phyloP scores from a whole-genome alignment of 2,113 vertebrate species.

The Aix galericulata region DNA sequence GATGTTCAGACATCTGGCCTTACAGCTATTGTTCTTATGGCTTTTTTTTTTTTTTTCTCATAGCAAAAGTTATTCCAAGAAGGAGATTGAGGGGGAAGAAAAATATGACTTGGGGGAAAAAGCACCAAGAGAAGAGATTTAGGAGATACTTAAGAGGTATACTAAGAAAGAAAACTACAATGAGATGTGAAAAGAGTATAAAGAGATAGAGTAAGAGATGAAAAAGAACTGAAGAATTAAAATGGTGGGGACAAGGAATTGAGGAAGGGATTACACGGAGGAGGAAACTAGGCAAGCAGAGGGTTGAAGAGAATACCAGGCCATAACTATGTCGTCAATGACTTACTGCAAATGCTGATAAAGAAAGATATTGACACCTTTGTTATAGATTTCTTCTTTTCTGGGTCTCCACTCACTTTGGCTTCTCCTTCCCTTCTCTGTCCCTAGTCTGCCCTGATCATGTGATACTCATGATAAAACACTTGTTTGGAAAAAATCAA shows the following conservation, averaged over 20 bases:
- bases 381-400: background rate
- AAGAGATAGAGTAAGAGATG: background rate
- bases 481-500: background rate
- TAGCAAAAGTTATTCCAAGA: background rate
- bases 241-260: background rate
- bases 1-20: conserved; percentile 49
- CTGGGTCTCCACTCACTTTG: background rate
- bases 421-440: background rate
- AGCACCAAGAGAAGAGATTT: background rate
- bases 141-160: background rate
- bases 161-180: conserved; percentile 5
- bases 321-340: background rate
- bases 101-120: background rate
- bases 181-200: background rate
- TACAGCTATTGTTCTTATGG: conserved; percentile 16
- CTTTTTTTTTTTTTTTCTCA: background rate
- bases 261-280: background rate
- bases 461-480: background rate
- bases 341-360: background rate
- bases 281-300: background rate
- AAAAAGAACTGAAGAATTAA: background rate
- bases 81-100: background rate
- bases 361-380: background rate
- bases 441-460: background rate
- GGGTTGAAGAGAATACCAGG: background rate